Evolutionary conservation across 1,140 invertebrate species (phyloP).

Genomic region (Drosophila persimilis): DNA sequence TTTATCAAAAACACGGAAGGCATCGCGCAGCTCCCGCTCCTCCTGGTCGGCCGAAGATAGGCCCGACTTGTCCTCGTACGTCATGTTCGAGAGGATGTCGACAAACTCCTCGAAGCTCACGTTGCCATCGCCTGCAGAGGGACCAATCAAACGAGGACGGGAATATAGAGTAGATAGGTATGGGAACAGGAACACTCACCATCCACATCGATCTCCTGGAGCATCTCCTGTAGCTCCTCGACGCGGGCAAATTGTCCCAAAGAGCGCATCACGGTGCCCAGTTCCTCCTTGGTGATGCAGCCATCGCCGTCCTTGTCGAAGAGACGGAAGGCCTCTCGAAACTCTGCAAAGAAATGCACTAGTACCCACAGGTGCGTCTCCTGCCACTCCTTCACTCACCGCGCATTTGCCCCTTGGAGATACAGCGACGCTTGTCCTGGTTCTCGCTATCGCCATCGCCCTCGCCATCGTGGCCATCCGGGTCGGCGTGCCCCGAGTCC

Average conservation of each 20-base stretch:
- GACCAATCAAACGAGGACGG: not conserved
- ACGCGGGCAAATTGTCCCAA: constrained; percentile 92
- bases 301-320: constrained; percentile 95
- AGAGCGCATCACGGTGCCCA: constrained; percentile 92
- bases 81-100: constrained; percentile 93
- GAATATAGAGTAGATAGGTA: no score
- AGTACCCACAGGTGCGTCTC: not conserved
- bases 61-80: constrained; percentile 85
- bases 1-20: constrained; percentile 94
- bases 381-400: constrained; percentile 83
- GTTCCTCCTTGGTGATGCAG: constrained; percentile 93
- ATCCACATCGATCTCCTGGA: constrained; percentile 95
- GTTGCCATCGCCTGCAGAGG: constrained; percentile 90
- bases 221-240: constrained; percentile 92
- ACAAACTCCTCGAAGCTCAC: constrained; percentile 97
- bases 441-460: constrained; percentile 37
- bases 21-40: constrained; percentile 93
- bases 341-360: constrained; percentile 84
- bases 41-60: constrained; percentile 88
- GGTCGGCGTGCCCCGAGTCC: constrained; percentile 28
- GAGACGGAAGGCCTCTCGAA: constrained; percentile 93
- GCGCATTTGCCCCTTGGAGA: constrained; percentile 91
- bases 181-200: constrained; percentile 84
- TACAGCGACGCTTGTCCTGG: constrained; percentile 84
- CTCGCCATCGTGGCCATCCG: constrained; percentile 21